Percentiles rank a stretch among this genome's conserved stretches.
These are phyloP conservation scores for Planococcus citri DNA, from an alignment of 1,140 invertebrate species.

Conservation along the genomic window DNA sequence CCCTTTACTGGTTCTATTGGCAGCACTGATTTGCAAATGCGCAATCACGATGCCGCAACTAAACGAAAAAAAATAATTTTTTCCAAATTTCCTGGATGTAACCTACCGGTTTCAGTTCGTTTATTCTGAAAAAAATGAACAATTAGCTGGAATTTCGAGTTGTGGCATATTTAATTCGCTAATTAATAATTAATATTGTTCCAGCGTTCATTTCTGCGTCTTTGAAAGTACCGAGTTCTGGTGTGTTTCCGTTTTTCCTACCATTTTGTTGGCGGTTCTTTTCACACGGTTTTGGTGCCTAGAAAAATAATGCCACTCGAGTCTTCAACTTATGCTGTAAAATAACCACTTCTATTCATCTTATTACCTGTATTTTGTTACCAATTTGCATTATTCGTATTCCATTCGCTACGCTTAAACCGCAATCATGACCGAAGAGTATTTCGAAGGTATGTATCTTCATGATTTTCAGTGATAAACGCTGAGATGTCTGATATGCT, in stretches of 20 bases:
- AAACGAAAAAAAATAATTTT: no score
- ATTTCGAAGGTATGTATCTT: background rate
- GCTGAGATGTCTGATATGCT: no score
- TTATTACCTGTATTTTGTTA: background rate
- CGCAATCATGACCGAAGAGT: conserved; percentile 4
- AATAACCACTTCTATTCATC: background rate
- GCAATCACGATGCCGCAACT: no score
- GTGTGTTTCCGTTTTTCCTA: background rate
- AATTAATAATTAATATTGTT: background rate
- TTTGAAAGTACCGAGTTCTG: background rate
- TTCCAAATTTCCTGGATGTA: conserved; percentile 16
- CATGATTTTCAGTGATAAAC: background rate
- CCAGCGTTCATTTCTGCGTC: background rate
- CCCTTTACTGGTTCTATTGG: no score
- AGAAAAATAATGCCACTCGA: background rate
- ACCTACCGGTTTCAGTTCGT: background rate
- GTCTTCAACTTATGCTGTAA: background rate
- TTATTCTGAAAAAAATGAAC: background rate
- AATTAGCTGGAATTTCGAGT: background rate
- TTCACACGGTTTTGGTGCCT: background rate
- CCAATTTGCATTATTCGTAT: background rate
- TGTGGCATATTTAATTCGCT: background rate
- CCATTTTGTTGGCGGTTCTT: background rate
- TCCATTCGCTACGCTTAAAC: background rate
- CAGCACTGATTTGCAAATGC: no score